Evolutionary conservation across 2,113 vertebrate species (phyloP).

Genomic region (Nerophis lumbriciformis): DNA sequence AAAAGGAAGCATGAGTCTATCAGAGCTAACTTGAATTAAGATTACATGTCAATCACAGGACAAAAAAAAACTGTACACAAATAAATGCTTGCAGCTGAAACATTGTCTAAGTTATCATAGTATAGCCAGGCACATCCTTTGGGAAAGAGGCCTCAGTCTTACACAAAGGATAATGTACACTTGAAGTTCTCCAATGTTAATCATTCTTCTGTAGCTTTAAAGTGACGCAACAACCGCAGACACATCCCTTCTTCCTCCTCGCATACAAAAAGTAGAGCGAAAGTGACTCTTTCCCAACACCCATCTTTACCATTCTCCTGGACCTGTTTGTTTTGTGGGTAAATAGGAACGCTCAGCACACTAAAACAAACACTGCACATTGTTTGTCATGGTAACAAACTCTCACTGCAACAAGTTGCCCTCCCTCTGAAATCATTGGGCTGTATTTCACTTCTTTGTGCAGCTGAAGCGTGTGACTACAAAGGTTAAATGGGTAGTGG

Average conservation of each 20-base stretch:
- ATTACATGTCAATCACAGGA: no score
- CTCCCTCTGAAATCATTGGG: slow-evolving; percentile 12
- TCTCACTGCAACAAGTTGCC: slow-evolving; percentile 36
- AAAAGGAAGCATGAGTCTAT: no score
- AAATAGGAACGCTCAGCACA: slow-evolving; percentile 33
- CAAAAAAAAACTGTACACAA: no score
- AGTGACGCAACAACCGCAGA: slow-evolving; percentile 27
- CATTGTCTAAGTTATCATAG: not conserved
- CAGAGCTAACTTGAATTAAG: no score
- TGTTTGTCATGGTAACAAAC: slow-evolving; percentile 18
- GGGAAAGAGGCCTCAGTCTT: slow-evolving; percentile 34
- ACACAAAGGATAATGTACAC: slow-evolving; percentile 50
- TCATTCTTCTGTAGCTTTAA: slow-evolving; percentile 30
- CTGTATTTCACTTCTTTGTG: slow-evolving; percentile 46
- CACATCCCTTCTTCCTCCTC: slow-evolving; percentile 1
- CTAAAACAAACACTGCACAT: slow-evolving; percentile 11
- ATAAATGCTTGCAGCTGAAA: not conserved
- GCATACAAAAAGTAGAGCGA: slow-evolving; percentile 7
- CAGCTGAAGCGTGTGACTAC: slow-evolving; percentile 41
- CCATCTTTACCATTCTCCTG: slow-evolving; percentile 20
- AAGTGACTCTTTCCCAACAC: slow-evolving; percentile 25
- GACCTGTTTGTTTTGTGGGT: slow-evolving; percentile 33
- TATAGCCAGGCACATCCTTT: slow-evolving; percentile 17
- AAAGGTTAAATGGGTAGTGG: slow-evolving; percentile 58
- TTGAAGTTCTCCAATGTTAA: slow-evolving; percentile 52